These are phyloP conservation scores for Epirrita christyi DNA, from an alignment of 2,888 invertebrate species.

Conservation along the genomic window DNA sequence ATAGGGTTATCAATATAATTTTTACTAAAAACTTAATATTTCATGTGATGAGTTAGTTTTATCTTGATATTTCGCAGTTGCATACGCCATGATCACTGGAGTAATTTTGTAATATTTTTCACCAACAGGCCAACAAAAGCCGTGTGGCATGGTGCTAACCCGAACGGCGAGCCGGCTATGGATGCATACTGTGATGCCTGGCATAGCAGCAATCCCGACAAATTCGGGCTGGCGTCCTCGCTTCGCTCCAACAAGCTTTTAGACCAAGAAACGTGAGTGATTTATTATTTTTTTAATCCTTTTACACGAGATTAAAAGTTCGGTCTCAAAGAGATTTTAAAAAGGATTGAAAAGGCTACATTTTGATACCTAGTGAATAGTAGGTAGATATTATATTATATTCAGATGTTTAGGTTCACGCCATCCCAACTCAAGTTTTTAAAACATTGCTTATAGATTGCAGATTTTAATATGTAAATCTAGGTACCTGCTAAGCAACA, in stretches of 20 bases:
- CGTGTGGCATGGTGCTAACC: constrained; percentile 97
- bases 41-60: no score
- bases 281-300: constrained; percentile 13
- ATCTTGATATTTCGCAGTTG: no score
- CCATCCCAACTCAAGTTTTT: no score
- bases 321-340: not conserved
- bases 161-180: constrained; percentile 93
- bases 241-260: constrained; percentile 91
- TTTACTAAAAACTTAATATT: no score
- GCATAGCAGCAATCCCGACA: constrained; percentile 92
- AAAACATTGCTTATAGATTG: no score
- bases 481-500: no score
- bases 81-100: no score
- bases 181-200: constrained; percentile 97
- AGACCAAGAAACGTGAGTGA: constrained; percentile 87
- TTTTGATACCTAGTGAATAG: no score
- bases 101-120: constrained; percentile 1
- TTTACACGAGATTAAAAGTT: constrained; percentile 7
- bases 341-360: constrained; percentile 4
- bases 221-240: constrained; percentile 93
- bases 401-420: no score
- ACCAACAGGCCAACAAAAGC: constrained; percentile 93
- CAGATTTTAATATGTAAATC: no score
- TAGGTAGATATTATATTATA: no score
- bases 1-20: no score